A percentile compares a stretch with the other conserved stretches of the same genome.
Evolutionary conservation across 2,797 vertebrate species (phyloP).

Genomic region (Bovichtus diacanthus): DNA sequence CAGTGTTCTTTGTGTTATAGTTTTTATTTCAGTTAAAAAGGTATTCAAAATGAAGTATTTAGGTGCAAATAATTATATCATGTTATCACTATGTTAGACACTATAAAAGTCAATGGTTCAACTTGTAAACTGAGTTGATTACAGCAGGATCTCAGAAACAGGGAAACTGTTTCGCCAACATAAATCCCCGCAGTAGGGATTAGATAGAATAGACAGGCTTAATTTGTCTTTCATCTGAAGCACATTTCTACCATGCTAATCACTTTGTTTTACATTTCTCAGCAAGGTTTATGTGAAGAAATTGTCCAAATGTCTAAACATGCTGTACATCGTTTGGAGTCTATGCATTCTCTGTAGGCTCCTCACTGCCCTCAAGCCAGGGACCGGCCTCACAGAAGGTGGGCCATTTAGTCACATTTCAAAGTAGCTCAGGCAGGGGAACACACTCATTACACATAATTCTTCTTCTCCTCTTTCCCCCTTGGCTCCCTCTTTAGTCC

Average conservation of each 20-base stretch:
- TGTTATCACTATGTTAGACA: neutral
- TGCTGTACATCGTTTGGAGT: conserved; percentile 7
- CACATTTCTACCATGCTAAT: conserved; percentile 31
- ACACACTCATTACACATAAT: conserved; percentile 81
- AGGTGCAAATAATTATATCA: conserved; percentile 10
- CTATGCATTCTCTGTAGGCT: conserved; percentile 17
- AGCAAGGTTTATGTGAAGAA: conserved; percentile 14
- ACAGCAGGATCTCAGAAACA: conserved; percentile 11
- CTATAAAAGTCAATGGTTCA: conserved; percentile 14
- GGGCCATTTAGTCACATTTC: conserved; percentile 84
- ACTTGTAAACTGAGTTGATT: conserved; percentile 21
- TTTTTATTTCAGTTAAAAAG: conserved; percentile 19
- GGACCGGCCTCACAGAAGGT: conserved; percentile 67
- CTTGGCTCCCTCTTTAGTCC: conserved; percentile 30
- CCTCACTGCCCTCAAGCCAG: conserved; percentile 46
- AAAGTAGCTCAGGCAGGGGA: conserved; percentile 81
- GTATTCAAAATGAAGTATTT: neutral
- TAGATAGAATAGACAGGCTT: conserved; percentile 28
- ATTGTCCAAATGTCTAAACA: conserved; percentile 18
- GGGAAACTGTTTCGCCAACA: conserved; percentile 11
- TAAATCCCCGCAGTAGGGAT: conserved; percentile 21
- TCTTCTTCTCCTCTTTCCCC: conserved; percentile 66
- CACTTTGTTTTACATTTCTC: conserved; percentile 22
- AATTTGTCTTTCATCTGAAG: conserved; percentile 40
- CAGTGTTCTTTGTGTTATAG: neutral